A percentile compares a stretch with the other conserved stretches of the same genome.
phyloP scores from a whole-genome alignment of 2,888 invertebrate genomes.

The Ichneumoninae sp. region DNA sequence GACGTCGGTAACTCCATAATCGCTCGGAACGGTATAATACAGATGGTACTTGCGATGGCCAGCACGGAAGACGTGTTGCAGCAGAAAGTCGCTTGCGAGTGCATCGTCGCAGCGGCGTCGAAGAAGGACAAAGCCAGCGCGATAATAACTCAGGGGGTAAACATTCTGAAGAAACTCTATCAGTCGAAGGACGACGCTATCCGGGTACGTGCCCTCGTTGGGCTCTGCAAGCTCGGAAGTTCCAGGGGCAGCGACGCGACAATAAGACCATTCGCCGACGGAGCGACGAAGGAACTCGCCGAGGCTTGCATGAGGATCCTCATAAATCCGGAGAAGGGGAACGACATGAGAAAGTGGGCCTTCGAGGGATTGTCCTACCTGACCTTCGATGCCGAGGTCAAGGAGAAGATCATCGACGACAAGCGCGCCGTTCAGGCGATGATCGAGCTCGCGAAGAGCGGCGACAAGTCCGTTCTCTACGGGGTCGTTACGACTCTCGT shows the following conservation, averaged over 20 bases:
- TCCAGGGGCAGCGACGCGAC: conserved; percentile 98
- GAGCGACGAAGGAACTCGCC: conserved; percentile 95
- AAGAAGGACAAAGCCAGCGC: conserved; percentile 98
- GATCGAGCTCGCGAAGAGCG: conserved; percentile 94
- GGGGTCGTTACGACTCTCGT: conserved; percentile 97
- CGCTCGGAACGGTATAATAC: conserved; percentile 94
- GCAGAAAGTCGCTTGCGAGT: conserved; percentile 97
- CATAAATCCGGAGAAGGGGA: conserved; percentile 93
- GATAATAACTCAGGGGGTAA: conserved; percentile 94
- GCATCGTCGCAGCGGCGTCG: conserved; percentile 97
- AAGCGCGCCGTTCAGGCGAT: conserved; percentile 92
- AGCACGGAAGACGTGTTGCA: conserved; percentile 95
- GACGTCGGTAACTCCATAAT: conserved; percentile 96
- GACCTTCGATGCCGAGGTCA: conserved; percentile 98
- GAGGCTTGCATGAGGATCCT: conserved; percentile 97
- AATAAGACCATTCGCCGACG: conserved; percentile 96
- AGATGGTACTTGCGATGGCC: conserved; percentile 99
- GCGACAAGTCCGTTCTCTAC: conserved; percentile 94
- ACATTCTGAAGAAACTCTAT: conserved; percentile 97
- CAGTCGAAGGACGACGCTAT: conserved; percentile 95
- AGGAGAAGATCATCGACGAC: conserved; percentile 97
- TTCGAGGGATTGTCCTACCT: conserved; percentile 98
- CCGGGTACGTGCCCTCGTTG: conserved; percentile 94
- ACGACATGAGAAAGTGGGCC: conserved; percentile 97
- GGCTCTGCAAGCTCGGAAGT: conserved; percentile 97